phyloP scores from a whole-genome alignment of 2,797 vertebrate genomes.

The Erpetoichthys calabaricus region DNA sequence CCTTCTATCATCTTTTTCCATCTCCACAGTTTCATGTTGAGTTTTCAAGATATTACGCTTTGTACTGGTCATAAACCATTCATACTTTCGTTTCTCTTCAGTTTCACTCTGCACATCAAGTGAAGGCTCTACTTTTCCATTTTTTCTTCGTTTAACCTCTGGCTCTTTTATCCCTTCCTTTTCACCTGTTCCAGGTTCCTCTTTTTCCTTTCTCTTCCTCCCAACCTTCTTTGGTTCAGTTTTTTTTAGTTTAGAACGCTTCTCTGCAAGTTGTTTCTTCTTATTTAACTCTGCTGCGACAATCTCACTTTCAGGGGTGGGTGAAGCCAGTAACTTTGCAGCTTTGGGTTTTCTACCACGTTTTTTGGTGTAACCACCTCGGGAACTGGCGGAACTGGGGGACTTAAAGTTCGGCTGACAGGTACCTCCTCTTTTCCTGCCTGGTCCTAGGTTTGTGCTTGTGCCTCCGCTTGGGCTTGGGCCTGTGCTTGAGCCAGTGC shows the following conservation, averaged over 20 bases:
- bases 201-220: constrained; percentile 58
- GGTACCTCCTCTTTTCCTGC: constrained; percentile 44
- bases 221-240: constrained; percentile 64
- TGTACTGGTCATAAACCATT: constrained; percentile 27
- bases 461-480: too few relatives aligned
- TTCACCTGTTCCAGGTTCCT: constrained; percentile 58
- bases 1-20: constrained; percentile 58
- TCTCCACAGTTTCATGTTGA: constrained; percentile 44
- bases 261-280: constrained; percentile 72
- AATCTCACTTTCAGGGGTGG: constrained; percentile 18
- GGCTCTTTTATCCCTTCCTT: constrained; percentile 63
- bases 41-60: constrained; percentile 62
- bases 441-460: too few relatives aligned
- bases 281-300: constrained; percentile 66
- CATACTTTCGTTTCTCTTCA: constrained; percentile 53
- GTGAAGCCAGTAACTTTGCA: constrained; percentile 37
- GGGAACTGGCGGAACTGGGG: constrained; percentile 40
- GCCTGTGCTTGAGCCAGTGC: too few relatives aligned
- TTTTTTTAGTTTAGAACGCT: constrained; percentile 36
- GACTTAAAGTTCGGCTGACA: constrained; percentile 36
- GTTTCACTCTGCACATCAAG: constrained; percentile 75
- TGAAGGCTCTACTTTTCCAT: constrained; percentile 54
- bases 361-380: constrained; percentile 68
- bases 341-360: constrained; percentile 79
- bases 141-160: constrained; percentile 67